phyloP scores from a whole-genome alignment of 2,113 vertebrate genomes.

The Ariopsis seemanni region DNA sequence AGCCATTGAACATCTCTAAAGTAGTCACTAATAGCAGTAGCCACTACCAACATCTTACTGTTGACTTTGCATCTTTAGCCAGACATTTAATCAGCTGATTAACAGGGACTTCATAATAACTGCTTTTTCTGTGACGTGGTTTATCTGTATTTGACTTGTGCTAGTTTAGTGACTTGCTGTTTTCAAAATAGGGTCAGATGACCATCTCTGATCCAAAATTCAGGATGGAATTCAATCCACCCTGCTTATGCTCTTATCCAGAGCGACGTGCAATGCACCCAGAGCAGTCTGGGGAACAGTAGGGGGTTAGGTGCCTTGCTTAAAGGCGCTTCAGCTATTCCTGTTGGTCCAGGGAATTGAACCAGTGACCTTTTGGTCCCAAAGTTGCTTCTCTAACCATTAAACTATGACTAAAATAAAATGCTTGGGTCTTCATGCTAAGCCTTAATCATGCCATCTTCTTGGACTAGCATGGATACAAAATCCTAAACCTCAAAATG shows the following conservation, averaged over 20 bases:
- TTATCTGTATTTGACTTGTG: background rate
- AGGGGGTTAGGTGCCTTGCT: no score
- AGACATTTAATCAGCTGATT: constrained; percentile 44
- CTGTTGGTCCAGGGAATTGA: no score
- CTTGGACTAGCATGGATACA: constrained; percentile 16
- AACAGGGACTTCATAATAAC: background rate
- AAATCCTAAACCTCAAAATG: constrained; percentile 43
- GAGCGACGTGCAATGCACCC: no score
- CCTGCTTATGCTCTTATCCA: background rate
- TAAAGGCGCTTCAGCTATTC: no score
- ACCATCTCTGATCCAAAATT: constrained; percentile 43
- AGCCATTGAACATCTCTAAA: constrained; percentile 28
- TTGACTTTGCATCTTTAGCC: constrained; percentile 51
- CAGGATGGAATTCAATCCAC: constrained; percentile 37
- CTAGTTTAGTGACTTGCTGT: background rate
- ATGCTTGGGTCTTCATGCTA: background rate
- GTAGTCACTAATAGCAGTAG: constrained; percentile 55
- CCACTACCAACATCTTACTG: constrained; percentile 53
- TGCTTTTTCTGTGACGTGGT: background rate
- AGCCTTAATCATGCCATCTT: constrained; percentile 38
- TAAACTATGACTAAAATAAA: constrained; percentile 15
- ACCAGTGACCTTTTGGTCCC: no score
- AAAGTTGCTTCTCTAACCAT: no score
- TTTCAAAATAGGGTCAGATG: constrained; percentile 28
- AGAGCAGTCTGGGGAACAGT: no score